These are phyloP conservation scores for Neocrepidodera transversa DNA, from an alignment of 2,888 invertebrate species.

Conservation along the genomic window DNA sequence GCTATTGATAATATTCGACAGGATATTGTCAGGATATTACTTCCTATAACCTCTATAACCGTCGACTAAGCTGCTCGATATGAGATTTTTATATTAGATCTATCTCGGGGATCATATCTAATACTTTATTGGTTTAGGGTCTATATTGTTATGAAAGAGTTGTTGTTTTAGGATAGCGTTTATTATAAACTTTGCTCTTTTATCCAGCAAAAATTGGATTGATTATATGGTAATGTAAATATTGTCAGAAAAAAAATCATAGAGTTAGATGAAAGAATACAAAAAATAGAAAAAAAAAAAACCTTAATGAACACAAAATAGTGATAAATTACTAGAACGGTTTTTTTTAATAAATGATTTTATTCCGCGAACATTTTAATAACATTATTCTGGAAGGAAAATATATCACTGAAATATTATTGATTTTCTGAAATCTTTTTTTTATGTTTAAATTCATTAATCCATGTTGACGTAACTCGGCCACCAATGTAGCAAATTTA, in stretches of 20 bases:
- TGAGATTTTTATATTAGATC: constrained; percentile 21
- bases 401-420: no score
- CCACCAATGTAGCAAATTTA: constrained; percentile 9
- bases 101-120: constrained; percentile 7
- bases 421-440: no score
- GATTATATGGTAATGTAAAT: no score
- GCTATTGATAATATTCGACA: constrained; percentile 30
- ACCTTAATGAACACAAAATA: no score
- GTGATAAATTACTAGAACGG: no score
- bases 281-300: no score
- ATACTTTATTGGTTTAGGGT: constrained; percentile 10
- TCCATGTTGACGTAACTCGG: not conserved
- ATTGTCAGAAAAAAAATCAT: no score
- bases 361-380: no score
- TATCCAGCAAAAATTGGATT: not conserved
- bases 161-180: constrained; percentile 10
- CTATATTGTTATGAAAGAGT: not conserved
- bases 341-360: no score
- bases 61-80: constrained; percentile 20
- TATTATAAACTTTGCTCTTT: not conserved
- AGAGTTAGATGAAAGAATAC: no score
- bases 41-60: constrained; percentile 33
- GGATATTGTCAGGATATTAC: constrained; percentile 40
- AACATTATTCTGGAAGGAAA: no score
- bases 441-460: no score